A percentile compares a stretch with the other conserved stretches of the same genome.
These are phyloP conservation scores for Pogonophryne albipinna DNA, from an alignment of 2,797 vertebrate genomes.

Conservation along the genomic window DNA sequence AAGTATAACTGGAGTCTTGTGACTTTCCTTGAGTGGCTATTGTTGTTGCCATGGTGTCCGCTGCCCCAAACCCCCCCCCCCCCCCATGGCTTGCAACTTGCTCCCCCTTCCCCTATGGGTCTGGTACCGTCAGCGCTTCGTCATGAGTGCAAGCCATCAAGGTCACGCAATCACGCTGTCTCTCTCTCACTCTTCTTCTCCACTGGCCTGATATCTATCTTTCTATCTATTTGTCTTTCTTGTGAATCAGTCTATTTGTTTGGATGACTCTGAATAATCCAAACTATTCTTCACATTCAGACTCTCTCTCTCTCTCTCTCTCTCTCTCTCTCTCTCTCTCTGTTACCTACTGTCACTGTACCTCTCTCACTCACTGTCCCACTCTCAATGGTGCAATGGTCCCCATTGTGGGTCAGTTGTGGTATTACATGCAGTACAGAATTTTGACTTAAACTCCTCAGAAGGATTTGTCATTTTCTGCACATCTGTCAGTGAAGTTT, in stretches of 20 bases:
- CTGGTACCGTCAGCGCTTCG: constrained; percentile 61
- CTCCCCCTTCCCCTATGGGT: constrained; percentile 48
- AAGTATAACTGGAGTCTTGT: constrained; percentile 52
- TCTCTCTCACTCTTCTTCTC: constrained; percentile 46
- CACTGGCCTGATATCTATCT: constrained; percentile 38
- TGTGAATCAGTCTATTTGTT: constrained; percentile 38
- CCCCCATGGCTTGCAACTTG: constrained; percentile 56
- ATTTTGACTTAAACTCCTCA: constrained; percentile 56
- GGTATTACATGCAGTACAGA: constrained; percentile 69
- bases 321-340: constrained; percentile 32
- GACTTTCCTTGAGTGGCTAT: constrained; percentile 62
- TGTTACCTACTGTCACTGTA: constrained; percentile 69
- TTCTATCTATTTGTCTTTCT: constrained; percentile 8
- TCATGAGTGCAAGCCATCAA: constrained; percentile 70
- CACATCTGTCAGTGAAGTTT: constrained; percentile 55
- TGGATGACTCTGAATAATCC: constrained; percentile 55
- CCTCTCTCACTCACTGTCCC: constrained; percentile 60
- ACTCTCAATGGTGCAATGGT: constrained; percentile 66
- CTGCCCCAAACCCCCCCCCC: constrained; percentile 42
- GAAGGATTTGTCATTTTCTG: constrained; percentile 61
- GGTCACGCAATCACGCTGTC: constrained; percentile 66
- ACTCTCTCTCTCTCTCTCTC: constrained; percentile 32
- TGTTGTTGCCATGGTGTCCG: constrained; percentile 61
- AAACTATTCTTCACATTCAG: constrained; percentile 56
- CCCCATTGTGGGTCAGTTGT: constrained; percentile 74